Conservation (phyloP, 2,888 invertebrate species). For the Melanotus villosus region DNA sequence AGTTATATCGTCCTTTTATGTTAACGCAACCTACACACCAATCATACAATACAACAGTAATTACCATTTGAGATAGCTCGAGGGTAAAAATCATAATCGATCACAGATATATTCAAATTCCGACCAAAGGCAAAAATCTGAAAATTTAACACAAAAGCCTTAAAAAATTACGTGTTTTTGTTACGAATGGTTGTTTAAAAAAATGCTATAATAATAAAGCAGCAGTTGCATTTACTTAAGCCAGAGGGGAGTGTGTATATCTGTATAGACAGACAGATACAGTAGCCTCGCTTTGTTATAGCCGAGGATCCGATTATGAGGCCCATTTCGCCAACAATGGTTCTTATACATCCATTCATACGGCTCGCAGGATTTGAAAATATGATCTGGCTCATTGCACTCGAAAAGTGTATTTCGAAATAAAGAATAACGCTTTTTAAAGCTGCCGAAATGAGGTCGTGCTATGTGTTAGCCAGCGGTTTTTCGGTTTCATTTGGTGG, state of each 20-base stretch:
- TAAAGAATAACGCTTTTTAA: constrained; percentile 57
- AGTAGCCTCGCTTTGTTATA: constrained; percentile 62
- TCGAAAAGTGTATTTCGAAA: constrained; percentile 65
- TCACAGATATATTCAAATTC: constrained; percentile 26
- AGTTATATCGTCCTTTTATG: background rate
- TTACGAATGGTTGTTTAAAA: constrained; percentile 1
- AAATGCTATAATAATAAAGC: constrained; percentile 14
- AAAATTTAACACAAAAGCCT: constrained; percentile 2
- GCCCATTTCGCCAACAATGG: constrained; percentile 61
- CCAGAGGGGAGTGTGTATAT: constrained; percentile 46
- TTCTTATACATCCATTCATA: constrained; percentile 61
- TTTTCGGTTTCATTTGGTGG: constrained; percentile 52
- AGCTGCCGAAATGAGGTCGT: constrained; percentile 59
- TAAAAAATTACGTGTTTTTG: background rate
- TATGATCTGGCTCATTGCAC: constrained; percentile 68
- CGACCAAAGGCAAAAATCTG: background rate
- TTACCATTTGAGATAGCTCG: too few relatives aligned
- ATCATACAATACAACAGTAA: background rate
- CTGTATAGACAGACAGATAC: constrained; percentile 59
- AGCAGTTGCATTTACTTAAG: constrained; percentile 45
- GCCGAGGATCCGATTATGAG: constrained; percentile 66
- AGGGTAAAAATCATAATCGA: background rate
- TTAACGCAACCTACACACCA: background rate
- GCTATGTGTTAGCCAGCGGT: constrained; percentile 54
- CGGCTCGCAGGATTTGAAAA: constrained; percentile 65